Conservation (phyloP, 2,113 vertebrate species). For the Seriola rivoliana region DNA sequence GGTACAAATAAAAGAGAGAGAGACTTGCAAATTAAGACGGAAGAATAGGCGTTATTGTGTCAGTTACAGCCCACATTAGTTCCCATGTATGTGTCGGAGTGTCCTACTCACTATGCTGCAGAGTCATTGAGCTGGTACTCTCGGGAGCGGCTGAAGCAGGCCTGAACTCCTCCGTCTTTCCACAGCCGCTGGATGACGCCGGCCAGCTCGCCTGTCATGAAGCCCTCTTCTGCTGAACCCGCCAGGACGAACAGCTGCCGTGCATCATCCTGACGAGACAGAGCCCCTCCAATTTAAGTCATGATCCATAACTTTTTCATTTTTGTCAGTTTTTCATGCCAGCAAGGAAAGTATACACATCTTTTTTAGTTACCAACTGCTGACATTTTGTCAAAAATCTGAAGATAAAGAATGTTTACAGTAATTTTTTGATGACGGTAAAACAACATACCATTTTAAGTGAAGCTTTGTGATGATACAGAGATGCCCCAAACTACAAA, state of each 20-base stretch:
- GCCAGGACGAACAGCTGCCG: slow-evolving; percentile 95
- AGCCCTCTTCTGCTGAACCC: slow-evolving; percentile 95
- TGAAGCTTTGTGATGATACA: too few species aligned
- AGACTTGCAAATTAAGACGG: not conserved
- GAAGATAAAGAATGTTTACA: not conserved
- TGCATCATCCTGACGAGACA: slow-evolving; percentile 91
- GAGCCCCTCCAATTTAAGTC: not conserved
- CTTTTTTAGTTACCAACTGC: not conserved
- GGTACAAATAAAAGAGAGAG: not conserved
- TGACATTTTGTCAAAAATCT: not conserved
- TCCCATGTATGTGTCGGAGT: not conserved
- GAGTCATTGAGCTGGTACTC: slow-evolving; percentile 99
- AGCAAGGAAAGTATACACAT: not conserved
- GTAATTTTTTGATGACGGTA: too few species aligned
- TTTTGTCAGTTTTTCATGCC: not conserved
- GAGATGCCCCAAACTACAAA: too few species aligned
- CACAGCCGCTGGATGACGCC: slow-evolving; percentile 97
- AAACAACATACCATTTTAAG: too few species aligned
- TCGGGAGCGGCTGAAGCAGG: slow-evolving; percentile 95
- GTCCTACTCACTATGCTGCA: slow-evolving; percentile 95
- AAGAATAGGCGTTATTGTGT: not conserved
- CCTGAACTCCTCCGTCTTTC: slow-evolving; percentile 95
- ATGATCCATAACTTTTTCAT: not conserved
- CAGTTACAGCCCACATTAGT: not conserved
- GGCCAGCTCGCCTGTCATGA: slow-evolving; percentile 95